Evolutionary conservation across 2,888 invertebrate genomes (phyloP).

Genomic region (Diaphora mendica): DNA sequence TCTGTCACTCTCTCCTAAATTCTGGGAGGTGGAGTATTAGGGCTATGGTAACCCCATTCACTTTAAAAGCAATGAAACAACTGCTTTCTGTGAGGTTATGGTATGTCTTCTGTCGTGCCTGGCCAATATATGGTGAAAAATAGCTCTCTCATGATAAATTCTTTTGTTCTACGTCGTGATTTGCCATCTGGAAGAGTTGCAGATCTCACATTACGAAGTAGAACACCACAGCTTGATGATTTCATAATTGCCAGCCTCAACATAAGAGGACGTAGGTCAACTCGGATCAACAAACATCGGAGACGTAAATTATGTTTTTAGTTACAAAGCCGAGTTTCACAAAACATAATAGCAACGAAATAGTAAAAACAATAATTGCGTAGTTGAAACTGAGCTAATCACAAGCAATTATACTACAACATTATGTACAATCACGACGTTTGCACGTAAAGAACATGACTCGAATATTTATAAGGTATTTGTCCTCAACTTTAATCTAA

Average conservation of each 20-base stretch:
- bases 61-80: no score
- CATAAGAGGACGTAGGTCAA: neutral
- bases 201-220: neutral
- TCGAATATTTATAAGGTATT: constrained; percentile 56
- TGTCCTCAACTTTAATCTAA: constrained; percentile 26
- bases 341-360: constrained; percentile 40
- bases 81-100: no score
- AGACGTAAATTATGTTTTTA: constrained; percentile 18
- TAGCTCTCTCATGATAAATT: no score
- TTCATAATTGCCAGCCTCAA: neutral
- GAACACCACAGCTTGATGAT: neutral
- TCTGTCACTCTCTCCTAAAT: no score
- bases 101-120: no score
- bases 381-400: constrained; percentile 61
- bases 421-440: constrained; percentile 58
- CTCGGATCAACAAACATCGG: neutral
- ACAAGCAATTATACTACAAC: constrained; percentile 59
- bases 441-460: constrained; percentile 54
- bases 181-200: no score
- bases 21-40: no score
- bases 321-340: constrained; percentile 24
- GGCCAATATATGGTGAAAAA: no score
- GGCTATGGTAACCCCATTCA: no score
- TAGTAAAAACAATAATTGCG: constrained; percentile 54
- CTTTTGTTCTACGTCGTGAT: no score